Evolutionary conservation across 2,797 vertebrate species (phyloP).

Genomic region (Natrix natrix): DNA sequence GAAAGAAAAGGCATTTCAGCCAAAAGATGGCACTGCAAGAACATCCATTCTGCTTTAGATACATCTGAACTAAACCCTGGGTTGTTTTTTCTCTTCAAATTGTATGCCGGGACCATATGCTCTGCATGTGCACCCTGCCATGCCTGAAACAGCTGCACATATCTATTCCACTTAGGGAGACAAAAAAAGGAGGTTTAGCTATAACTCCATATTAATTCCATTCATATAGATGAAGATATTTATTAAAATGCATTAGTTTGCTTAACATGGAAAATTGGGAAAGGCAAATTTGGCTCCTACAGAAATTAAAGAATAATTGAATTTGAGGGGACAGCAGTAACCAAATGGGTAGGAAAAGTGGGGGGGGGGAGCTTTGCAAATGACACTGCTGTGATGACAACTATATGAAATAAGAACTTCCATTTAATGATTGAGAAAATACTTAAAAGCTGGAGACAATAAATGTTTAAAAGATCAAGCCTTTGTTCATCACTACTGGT

Average conservation of each 20-base stretch:
- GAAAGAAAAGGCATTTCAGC: slow-evolving; percentile 52
- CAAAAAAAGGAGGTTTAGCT: background rate
- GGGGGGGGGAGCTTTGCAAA: background rate
- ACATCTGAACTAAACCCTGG: background rate
- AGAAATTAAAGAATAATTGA: background rate
- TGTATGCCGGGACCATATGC: background rate
- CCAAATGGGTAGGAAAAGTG: background rate
- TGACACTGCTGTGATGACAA: background rate
- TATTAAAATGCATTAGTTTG: background rate
- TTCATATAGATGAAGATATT: background rate
- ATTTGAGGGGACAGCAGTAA: background rate
- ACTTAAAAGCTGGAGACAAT: background rate
- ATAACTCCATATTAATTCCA: background rate
- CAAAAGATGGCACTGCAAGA: slow-evolving; percentile 78
- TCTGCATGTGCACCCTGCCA: background rate
- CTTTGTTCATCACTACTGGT: background rate
- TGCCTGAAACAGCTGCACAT: background rate
- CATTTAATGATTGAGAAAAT: background rate
- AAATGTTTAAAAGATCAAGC: background rate
- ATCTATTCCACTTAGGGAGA: background rate
- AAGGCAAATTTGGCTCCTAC: background rate
- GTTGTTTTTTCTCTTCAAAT: background rate
- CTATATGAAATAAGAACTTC: background rate
- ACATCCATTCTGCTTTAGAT: slow-evolving; percentile 44
- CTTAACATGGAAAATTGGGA: background rate